Evolutionary conservation across 2,888 invertebrate species (phyloP).

Genomic region (Phragmatobia fuliginosa): DNA sequence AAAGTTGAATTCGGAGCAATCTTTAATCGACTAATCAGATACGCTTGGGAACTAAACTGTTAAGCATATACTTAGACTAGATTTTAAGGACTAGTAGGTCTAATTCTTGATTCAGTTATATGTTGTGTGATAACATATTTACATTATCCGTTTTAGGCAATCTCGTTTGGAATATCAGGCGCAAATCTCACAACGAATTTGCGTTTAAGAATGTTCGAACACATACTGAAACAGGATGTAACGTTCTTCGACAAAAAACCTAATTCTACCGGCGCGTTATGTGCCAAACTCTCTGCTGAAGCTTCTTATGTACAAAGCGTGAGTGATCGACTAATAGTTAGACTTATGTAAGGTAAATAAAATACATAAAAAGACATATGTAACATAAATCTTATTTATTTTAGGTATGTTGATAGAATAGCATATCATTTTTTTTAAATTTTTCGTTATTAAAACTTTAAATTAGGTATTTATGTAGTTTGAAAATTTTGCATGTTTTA

Average conservation of each 20-base stretch:
- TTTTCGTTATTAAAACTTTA: no score
- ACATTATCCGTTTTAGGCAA: constrained; percentile 70
- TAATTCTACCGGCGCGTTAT: constrained; percentile 91
- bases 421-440: no score
- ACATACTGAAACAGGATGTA: constrained; percentile 89
- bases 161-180: constrained; percentile 91
- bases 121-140: background rate
- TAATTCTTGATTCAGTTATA: background rate
- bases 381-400: no score
- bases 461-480: no score
- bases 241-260: constrained; percentile 89
- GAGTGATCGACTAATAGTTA: constrained; percentile 1
- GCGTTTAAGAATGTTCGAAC: constrained; percentile 88
- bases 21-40: background rate
- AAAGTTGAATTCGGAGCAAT: background rate
- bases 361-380: no score
- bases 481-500: no score
- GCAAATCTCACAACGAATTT: constrained; percentile 91
- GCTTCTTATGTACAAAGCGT: constrained; percentile 92
- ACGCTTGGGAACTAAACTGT: background rate
- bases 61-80: no score
- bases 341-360: no score
- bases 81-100: background rate
- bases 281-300: constrained; percentile 90
- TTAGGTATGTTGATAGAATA: no score